These are phyloP conservation scores for Tonatia bakeri DNA, from an alignment of 2,113 vertebrate species.

Conservation along the genomic window DNA sequence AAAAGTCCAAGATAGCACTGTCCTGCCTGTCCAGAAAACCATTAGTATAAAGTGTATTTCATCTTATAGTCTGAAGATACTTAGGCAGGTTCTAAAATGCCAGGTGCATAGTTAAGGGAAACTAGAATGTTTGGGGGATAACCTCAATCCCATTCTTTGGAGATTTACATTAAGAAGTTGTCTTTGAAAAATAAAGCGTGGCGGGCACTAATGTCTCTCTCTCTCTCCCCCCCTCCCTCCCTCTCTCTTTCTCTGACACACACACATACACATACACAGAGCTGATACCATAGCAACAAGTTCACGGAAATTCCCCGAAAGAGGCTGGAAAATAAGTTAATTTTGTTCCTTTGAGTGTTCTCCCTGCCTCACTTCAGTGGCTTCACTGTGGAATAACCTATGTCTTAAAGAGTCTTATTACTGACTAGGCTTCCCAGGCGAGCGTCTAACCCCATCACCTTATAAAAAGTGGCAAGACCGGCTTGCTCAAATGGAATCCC, in stretches of 20 bases:
- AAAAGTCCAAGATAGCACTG: not conserved
- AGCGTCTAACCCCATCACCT: not conserved
- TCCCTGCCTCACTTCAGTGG: not conserved
- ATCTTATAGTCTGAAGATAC: not conserved
- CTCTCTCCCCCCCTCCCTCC: not conserved
- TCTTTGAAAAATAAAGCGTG: not conserved
- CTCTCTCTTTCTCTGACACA: not conserved
- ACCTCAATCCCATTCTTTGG: not conserved
- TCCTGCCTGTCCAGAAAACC: not conserved
- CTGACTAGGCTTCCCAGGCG: not conserved
- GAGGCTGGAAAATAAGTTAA: not conserved
- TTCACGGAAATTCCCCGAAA: not conserved
- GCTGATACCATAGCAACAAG: not conserved
- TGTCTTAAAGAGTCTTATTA: not conserved
- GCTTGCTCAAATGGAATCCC: not conserved
- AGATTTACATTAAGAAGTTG: not conserved
- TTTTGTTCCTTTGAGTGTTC: not conserved
- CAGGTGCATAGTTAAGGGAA: not conserved
- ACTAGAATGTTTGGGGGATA: not conserved
- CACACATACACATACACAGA: not conserved
- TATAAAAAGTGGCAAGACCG: not conserved
- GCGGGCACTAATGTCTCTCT: not conserved
- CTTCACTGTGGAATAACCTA: not conserved
- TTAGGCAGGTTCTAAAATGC: not conserved
- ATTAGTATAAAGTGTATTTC: not conserved